Conservation (phyloP, 2,888 invertebrate species). For the Quadroppia sp. region DNA sequence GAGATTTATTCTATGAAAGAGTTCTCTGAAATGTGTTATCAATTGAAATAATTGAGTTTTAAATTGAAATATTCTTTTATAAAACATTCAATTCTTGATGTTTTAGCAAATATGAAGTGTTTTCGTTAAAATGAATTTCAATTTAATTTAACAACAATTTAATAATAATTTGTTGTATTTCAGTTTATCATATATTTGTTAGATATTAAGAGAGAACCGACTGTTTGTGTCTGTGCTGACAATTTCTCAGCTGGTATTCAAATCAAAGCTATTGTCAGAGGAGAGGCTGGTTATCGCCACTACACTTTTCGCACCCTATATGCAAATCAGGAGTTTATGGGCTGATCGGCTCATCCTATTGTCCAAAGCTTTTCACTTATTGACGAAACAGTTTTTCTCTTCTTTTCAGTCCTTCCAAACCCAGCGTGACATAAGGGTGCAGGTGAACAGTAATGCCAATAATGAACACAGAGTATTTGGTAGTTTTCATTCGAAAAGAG, state of each 20-base stretch:
- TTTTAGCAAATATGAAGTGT: too few species aligned
- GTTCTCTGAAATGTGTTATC: too few species aligned
- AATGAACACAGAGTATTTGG: not conserved
- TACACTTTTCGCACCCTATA: conserved; percentile 25
- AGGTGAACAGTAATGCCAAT: conserved; percentile 20
- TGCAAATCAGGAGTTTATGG: conserved; percentile 33
- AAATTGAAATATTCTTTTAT: too few species aligned
- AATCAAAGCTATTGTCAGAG: not conserved
- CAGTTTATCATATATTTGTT: not conserved
- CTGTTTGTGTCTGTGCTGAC: not conserved
- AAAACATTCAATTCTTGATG: too few species aligned
- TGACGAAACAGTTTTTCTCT: conserved; percentile 29
- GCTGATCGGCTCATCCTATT: conserved; percentile 38
- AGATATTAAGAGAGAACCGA: conserved; percentile 3
- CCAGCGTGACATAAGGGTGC: not conserved
- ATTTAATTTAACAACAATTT: too few species aligned
- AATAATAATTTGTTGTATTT: not conserved
- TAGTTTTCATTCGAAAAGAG: not conserved
- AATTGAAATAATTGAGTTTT: too few species aligned
- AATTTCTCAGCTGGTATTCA: conserved; percentile 24
- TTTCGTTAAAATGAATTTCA: too few species aligned
- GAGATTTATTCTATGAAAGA: too few species aligned
- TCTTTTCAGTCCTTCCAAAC: not conserved
- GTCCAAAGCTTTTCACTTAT: conserved; percentile 28
- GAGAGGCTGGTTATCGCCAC: not conserved